Evolutionary conservation across 2,888 invertebrate species (phyloP), one percentile per base, ranked within the genome.

Genomic region (Eristalis tenax): DNA sequence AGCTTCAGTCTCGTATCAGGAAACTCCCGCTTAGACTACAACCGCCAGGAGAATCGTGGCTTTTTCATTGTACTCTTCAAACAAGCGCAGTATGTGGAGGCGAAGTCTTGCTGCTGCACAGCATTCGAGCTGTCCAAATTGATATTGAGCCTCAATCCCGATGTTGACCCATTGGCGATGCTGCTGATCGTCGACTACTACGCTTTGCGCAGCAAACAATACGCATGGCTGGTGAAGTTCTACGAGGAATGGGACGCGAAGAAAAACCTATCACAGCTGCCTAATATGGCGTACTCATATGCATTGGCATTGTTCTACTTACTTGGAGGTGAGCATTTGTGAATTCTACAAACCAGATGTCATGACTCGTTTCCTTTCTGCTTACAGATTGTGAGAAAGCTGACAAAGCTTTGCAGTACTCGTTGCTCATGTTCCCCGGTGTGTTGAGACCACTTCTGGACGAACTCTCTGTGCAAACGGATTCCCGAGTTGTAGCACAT

Each of bases 71-170:
- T 97, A 0, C 92, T 98, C 28, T 97, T 97, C 91, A 96, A 96
- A 90, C 97, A 97, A 91, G 94, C 97, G 85, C 94, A 94, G 78
- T 96, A 96, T 91, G 94, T 97, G 76, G 96, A 97, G 35, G 96
- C 96, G 83, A 94, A 96, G 88, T 97, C 97, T 5, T 97, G 97
- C 92, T 96, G 96, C 90, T 94, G 97, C 88, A 98, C 98, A 1
- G 96, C 98, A n/a, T 94, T 98, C 89, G 98, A 98, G 92, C 95
- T 97, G 89, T 96, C 96, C 91, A 98, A 98, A 93, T 92, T 98
- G 63, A 93, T 98, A n/a, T 93, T 97, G 76, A 95, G 95, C 15
- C 93, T 97, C 69, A 96, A 97, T 92, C 96, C 96, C 0, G 95
- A 95, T 15, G 94, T 94, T 13, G 97, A 97, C 93, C 97, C 97